Evolutionary conservation across 2,797 vertebrate genomes (phyloP).

Genomic region (Propithecus perrieri): DNA sequence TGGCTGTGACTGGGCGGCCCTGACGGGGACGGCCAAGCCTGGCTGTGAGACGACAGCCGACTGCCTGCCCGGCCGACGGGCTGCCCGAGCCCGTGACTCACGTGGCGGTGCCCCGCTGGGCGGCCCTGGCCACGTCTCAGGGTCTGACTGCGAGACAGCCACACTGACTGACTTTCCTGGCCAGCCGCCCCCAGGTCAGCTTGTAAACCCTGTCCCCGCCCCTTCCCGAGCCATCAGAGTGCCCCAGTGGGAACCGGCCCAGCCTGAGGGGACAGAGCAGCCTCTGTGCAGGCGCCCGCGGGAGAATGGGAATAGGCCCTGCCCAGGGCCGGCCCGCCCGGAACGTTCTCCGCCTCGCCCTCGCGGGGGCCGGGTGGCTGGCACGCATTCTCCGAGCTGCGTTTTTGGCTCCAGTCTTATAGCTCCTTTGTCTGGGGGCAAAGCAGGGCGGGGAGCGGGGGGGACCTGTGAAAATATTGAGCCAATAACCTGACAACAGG

Average conservation of each 20-base stretch:
- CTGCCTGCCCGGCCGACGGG: neutral
- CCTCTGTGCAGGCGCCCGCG: conserved; percentile 26
- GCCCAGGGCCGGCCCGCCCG: neutral
- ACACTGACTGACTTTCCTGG: conserved; percentile 53
- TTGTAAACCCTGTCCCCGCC: neutral
- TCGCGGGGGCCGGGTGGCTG: neutral
- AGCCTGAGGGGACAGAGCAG: conserved; percentile 41
- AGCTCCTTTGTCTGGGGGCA: conserved; percentile 35
- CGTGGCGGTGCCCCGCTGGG: neutral
- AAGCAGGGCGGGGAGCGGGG: neutral
- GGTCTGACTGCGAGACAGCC: conserved; percentile 3
- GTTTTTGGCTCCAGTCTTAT: conserved; percentile 23
- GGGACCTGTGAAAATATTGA: conserved; percentile 64
- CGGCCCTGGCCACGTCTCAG: neutral
- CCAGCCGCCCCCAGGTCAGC: neutral
- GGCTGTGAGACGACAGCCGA: neutral
- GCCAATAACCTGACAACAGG: conserved; percentile 46
- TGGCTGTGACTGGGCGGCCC: neutral
- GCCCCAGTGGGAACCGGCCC: neutral
- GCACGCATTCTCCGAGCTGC: neutral
- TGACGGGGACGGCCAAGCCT: neutral
- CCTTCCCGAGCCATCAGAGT: neutral
- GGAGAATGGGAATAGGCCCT: conserved; percentile 23
- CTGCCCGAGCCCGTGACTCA: neutral
- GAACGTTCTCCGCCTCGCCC: conserved; percentile 45